These are phyloP conservation scores for Charanyca ferruginea DNA, from an alignment of 2,888 invertebrate genomes.

Conservation along the genomic window DNA sequence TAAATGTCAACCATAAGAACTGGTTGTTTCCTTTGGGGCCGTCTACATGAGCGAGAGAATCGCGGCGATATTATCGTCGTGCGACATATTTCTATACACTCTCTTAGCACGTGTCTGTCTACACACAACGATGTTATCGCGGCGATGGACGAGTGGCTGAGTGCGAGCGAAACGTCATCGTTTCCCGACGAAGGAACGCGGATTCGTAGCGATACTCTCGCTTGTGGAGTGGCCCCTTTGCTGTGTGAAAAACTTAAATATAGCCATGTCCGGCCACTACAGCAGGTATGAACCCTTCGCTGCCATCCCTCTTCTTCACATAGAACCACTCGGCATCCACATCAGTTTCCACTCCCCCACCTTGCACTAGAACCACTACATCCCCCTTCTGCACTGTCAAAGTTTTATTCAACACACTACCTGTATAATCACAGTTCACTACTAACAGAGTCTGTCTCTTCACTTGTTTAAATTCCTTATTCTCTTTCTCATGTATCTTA, in stretches of 20 bases:
- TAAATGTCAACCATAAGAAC: too few relatives aligned
- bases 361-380: constrained; percentile 93
- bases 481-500: constrained; percentile 73
- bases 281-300: constrained; percentile 95
- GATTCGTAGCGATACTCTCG: too few relatives aligned
- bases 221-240: too few relatives aligned
- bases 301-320: constrained; percentile 93
- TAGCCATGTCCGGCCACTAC: constrained; percentile 95
- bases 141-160: too few relatives aligned
- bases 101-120: too few relatives aligned
- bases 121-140: too few relatives aligned
- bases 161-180: too few relatives aligned
- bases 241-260: constrained; percentile 83
- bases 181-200: too few relatives aligned
- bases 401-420: constrained; percentile 90
- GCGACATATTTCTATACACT: too few relatives aligned
- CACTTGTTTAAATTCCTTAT: constrained; percentile 70
- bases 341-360: constrained; percentile 82
- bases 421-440: constrained; percentile 92
- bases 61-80: too few relatives aligned
- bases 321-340: constrained; percentile 94
- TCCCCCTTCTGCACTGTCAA: constrained; percentile 94
- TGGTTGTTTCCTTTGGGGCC: too few relatives aligned
- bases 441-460: constrained; percentile 93
- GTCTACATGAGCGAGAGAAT: too few relatives aligned